A percentile compares a stretch with the other conserved stretches of the same genome.
phyloP scores from a whole-genome alignment of 2,113 vertebrate genomes.

The Alouatta palliata region DNA sequence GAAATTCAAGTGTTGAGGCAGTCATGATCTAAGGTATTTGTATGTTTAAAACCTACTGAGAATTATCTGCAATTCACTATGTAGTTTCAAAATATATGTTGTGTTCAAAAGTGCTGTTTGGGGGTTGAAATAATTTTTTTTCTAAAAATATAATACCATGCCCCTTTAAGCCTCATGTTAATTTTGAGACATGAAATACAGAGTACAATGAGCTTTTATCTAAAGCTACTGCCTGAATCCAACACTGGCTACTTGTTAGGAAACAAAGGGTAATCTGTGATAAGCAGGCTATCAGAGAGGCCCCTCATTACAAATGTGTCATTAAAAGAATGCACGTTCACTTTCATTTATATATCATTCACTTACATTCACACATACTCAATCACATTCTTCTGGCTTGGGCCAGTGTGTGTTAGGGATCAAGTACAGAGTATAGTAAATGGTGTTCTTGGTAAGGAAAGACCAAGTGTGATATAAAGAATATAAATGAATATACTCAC shows the following conservation, averaged over 20 bases:
- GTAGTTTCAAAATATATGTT: neutral
- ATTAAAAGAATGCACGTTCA: neutral
- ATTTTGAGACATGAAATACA: neutral
- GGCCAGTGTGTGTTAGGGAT: neutral
- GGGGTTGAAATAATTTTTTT: conserved; percentile 4
- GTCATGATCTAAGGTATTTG: neutral
- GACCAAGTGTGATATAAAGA: neutral
- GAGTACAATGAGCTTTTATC: conserved; percentile 19
- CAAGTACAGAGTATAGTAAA: neutral
- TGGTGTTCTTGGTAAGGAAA: neutral
- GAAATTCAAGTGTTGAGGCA: conserved; percentile 11
- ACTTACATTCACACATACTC: neutral
- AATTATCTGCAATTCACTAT: neutral
- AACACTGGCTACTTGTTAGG: neutral
- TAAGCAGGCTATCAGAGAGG: neutral
- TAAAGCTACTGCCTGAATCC: neutral
- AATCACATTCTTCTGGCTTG: neutral
- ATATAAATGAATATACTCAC: neutral
- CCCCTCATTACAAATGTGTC: neutral
- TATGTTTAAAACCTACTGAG: neutral
- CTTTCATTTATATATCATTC: neutral
- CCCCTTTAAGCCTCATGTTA: neutral
- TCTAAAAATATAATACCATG: neutral
- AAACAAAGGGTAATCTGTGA: neutral
- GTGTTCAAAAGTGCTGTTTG: neutral